These are phyloP conservation scores for Halocaridina rubra DNA, from an alignment of 2,888 invertebrate species.

Conservation along the genomic window DNA sequence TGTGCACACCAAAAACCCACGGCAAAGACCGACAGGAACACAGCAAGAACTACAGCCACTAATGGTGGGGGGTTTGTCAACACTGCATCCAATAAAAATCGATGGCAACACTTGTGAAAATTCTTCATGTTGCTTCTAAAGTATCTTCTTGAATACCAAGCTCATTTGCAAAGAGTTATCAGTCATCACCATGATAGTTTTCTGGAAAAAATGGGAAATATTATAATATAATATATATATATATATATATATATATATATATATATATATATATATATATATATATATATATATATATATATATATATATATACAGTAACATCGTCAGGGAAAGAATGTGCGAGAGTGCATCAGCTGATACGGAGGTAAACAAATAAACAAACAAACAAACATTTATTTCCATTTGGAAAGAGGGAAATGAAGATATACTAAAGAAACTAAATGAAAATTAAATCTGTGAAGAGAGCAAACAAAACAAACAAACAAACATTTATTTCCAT, in stretches of 20 bases:
- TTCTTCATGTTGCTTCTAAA: constrained; percentile 13
- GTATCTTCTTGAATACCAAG: neutral
- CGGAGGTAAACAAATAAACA: too few relatives aligned
- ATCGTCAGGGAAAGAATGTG: too few relatives aligned
- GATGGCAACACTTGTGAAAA: constrained; percentile 35
- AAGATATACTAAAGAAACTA: too few relatives aligned
- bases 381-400: too few relatives aligned
- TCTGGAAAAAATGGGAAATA: neutral
- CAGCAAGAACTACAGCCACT: constrained; percentile 10
- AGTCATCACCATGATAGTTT: neutral
- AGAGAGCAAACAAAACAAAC: too few relatives aligned
- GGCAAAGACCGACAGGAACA: constrained; percentile 44
- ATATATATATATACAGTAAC: neutral
- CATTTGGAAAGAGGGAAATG: too few relatives aligned
- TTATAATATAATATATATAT: neutral
- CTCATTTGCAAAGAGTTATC: neutral
- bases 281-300: constrained; percentile 20
- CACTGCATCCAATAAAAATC: constrained; percentile 31
- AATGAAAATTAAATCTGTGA: too few relatives aligned
- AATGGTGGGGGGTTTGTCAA: constrained; percentile 42
- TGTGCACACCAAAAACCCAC: constrained; percentile 53
- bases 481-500: too few relatives aligned
- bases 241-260: constrained; percentile 22
- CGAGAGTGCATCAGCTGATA: too few relatives aligned
- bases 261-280: constrained; percentile 33